Evolutionary conservation across 2,888 invertebrate genomes (phyloP).

Genomic region (Lissonota sp.): DNA sequence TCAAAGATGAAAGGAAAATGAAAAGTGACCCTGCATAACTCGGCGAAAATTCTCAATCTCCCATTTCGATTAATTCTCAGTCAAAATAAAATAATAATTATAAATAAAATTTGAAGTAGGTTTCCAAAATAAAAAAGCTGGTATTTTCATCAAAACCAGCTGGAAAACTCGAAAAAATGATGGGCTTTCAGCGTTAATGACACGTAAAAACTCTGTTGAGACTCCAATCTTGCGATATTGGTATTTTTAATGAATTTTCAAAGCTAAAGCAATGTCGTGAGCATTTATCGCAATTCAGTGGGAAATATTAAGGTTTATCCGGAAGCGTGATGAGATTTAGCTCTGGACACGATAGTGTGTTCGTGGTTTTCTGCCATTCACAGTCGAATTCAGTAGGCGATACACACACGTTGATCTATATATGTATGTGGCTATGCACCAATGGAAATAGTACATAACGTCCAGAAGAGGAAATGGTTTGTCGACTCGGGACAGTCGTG

Average conservation of each 20-base stretch:
- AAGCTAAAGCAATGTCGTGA: conserved; percentile 6
- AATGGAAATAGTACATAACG: not conserved
- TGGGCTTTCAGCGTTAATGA: too few species aligned
- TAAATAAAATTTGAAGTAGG: too few species aligned
- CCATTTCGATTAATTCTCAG: too few species aligned
- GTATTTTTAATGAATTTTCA: not conserved
- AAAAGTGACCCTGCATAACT: too few species aligned
- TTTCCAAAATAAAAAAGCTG: too few species aligned
- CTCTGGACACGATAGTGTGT: conserved; percentile 6
- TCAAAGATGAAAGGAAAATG: too few species aligned
- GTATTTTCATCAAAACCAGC: too few species aligned
- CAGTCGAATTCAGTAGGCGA: conserved; percentile 12
- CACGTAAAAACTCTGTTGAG: too few species aligned
- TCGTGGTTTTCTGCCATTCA: conserved; percentile 40
- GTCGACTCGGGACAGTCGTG: conserved; percentile 27
- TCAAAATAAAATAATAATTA: too few species aligned
- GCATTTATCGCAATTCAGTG: conserved; percentile 1
- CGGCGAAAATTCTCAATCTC: too few species aligned
- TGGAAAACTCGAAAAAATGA: too few species aligned
- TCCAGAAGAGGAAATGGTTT: conserved; percentile 32
- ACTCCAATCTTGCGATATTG: not conserved
- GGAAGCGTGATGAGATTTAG: conserved; percentile 24
- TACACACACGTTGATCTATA: not conserved
- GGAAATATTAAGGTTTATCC: conserved; percentile 30
- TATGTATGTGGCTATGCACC: conserved; percentile 3